Percentiles rank a stretch among this genome's conserved stretches.
Conservation (phyloP, 2,113 vertebrate genomes). For the Phalacrocorax carbo region DNA sequence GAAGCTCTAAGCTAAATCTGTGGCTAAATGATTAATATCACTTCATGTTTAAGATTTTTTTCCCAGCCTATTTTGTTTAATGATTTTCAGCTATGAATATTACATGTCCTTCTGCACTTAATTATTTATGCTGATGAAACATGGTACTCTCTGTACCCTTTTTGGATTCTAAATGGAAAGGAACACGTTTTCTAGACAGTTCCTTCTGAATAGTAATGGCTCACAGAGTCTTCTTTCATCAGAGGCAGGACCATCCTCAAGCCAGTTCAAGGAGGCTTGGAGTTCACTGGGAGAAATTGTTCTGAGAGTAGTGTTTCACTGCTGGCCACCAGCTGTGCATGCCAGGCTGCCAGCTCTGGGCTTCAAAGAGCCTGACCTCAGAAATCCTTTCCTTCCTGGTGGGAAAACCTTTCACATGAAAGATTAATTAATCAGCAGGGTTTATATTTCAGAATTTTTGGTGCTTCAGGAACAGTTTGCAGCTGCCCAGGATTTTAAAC, state of each 20-base stretch:
- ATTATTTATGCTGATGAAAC: slow-evolving; percentile 74
- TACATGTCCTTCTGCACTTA: slow-evolving; percentile 65
- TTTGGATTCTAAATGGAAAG: slow-evolving; percentile 54
- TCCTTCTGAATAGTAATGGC: neutral
- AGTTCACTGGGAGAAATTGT: neutral
- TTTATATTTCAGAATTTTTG: neutral
- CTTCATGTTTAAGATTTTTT: slow-evolving; percentile 49
- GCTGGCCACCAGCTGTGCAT: neutral
- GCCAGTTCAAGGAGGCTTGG: neutral
- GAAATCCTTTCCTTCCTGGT: neutral
- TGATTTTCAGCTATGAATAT: slow-evolving; percentile 73
- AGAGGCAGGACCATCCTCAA: neutral
- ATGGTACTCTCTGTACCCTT: slow-evolving; percentile 25
- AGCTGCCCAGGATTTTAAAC: neutral
- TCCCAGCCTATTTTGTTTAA: slow-evolving; percentile 58
- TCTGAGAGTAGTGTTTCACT: neutral
- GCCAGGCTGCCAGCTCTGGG: neutral
- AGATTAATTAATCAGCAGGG: neutral
- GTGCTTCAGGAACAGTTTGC: neutral
- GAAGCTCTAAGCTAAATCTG: slow-evolving; percentile 35
- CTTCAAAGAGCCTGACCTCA: slow-evolving; percentile 7
- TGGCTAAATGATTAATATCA: slow-evolving; percentile 61
- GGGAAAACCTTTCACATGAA: neutral
- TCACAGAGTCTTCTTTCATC: neutral
- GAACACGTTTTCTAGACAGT: slow-evolving; percentile 7